Evolutionary conservation across 2,888 invertebrate species (phyloP).

Genomic region (Agapostemon virescens): DNA sequence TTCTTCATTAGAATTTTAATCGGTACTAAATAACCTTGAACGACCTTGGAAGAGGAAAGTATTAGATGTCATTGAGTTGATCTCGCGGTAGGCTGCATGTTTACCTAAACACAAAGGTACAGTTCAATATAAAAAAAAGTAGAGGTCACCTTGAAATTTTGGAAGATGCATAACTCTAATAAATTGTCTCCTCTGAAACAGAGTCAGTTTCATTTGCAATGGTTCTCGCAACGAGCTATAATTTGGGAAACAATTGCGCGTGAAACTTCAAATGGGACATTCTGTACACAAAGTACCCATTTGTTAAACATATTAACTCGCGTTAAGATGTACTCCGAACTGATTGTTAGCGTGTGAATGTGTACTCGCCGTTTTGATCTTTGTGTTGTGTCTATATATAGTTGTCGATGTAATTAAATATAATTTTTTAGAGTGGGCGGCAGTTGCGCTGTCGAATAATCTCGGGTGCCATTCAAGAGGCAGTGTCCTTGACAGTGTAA

Average conservation of each 20-base stretch:
- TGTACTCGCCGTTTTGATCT: conserved; percentile 1
- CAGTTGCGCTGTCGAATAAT: background rate
- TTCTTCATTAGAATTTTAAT: too few relatives aligned
- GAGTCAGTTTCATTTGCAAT: background rate
- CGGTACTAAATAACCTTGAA: background rate
- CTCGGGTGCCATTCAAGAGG: background rate
- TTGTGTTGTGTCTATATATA: background rate
- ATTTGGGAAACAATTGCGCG: background rate
- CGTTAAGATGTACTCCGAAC: background rate
- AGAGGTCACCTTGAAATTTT: background rate
- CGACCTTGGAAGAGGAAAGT: background rate
- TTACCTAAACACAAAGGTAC: background rate
- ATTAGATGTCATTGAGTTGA: too few relatives aligned
- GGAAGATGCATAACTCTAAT: too few relatives aligned
- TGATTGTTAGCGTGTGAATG: background rate
- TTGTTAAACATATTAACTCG: background rate
- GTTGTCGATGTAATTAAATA: background rate
- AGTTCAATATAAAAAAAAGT: background rate
- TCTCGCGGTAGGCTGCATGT: too few relatives aligned
- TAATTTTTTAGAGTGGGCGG: background rate
- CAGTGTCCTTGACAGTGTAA: background rate
- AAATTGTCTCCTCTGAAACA: background rate
- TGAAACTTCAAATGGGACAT: background rate
- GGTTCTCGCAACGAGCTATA: background rate
- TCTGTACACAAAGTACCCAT: background rate